phyloP scores from a whole-genome alignment of 2,797 vertebrate species.

The Notolabrus celidotus region DNA sequence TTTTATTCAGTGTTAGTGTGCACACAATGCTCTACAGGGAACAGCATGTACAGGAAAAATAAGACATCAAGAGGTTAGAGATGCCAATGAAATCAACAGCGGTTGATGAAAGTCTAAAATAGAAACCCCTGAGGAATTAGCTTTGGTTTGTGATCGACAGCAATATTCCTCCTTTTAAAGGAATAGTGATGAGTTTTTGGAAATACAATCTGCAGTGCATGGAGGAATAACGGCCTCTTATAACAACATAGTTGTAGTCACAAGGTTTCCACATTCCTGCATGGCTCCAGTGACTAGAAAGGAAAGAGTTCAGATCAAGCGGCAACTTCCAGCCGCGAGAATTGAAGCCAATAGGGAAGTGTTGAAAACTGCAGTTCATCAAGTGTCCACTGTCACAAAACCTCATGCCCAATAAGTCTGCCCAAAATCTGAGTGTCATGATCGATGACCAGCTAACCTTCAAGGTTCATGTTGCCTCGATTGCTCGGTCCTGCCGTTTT shows the following conservation, averaged over 20 bases:
- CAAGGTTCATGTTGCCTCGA: too few species aligned
- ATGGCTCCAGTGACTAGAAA: neutral
- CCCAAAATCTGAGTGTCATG: too few species aligned
- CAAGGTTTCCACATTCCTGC: conserved; percentile 13
- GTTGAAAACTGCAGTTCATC: too few species aligned
- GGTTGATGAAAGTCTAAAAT: conserved; percentile 5
- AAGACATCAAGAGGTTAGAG: neutral
- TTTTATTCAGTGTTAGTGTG: neutral
- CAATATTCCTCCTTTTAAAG: neutral
- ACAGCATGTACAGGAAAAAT: neutral
- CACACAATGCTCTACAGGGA: neutral
- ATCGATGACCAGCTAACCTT: too few species aligned
- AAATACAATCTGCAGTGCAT: neutral
- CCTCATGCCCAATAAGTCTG: too few species aligned
- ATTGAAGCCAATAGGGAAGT: too few species aligned
- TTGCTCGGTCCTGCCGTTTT: too few species aligned
- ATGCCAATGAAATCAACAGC: conserved; percentile 5
- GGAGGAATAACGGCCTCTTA: neutral
- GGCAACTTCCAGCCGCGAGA: too few species aligned
- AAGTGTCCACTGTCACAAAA: too few species aligned
- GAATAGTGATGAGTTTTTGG: conserved; percentile 6
- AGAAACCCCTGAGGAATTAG: neutral
- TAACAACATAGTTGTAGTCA: neutral
- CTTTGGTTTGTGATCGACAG: neutral
- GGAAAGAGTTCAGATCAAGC: neutral